These are phyloP conservation scores for Aphidoletes aphidimyza DNA, from an alignment of 2,888 invertebrate genomes.

Conservation along the genomic window DNA sequence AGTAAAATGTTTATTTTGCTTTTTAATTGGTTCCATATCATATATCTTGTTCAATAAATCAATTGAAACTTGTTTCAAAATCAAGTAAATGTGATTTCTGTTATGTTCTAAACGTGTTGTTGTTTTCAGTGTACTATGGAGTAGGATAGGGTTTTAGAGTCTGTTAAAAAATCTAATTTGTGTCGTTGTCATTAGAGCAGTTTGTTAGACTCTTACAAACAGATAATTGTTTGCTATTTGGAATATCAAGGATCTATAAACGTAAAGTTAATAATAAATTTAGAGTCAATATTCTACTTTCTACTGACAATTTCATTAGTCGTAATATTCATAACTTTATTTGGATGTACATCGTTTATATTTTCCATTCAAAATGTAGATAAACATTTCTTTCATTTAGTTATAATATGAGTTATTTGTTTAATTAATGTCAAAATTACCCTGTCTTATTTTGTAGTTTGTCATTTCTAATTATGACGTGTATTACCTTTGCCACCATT, in stretches of 20 bases:
- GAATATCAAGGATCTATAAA: no score
- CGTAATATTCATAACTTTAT: not conserved
- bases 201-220: no score
- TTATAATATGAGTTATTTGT: not conserved
- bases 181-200: no score
- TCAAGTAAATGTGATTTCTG: not conserved
- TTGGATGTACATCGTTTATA: not conserved
- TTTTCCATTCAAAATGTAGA: not conserved
- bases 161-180: no score
- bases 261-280: not conserved
- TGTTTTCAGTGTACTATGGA: no score
- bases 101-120: no score
- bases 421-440: slow-evolving; percentile 40
- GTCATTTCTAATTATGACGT: not conserved
- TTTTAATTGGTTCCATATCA: not conserved
- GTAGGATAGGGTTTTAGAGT: no score
- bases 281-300: no score
- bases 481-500: not conserved
- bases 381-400: not conserved
- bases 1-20: slow-evolving; percentile 30
- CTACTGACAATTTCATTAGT: not conserved
- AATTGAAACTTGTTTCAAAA: not conserved
- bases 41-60: not conserved
- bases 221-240: no score
- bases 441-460: slow-evolving; percentile 47